These are phyloP conservation scores for Phaethornis superciliosus DNA, from an alignment of 2,113 vertebrate species.

Conservation along the genomic window DNA sequence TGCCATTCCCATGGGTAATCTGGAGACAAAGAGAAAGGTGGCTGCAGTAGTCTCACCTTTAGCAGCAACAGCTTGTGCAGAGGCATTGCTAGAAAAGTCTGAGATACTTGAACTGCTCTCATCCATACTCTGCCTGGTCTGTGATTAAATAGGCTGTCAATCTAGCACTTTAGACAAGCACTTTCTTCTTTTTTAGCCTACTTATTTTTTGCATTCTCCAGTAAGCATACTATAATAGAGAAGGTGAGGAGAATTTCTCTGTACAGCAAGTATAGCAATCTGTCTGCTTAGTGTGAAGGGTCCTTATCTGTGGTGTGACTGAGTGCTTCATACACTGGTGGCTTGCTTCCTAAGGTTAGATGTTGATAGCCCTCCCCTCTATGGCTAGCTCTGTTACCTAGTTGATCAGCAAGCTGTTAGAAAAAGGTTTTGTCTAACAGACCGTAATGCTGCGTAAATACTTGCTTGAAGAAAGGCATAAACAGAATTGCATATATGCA, in stretches of 20 bases:
- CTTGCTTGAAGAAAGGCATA: neutral
- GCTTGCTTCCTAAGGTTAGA: conserved; percentile 1
- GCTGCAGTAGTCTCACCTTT: neutral
- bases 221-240: conserved; percentile 39
- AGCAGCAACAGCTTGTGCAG: neutral
- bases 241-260: conserved; percentile 38
- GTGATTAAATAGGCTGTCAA: conserved; percentile 60
- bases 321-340: neutral
- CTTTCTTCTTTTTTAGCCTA: conserved; percentile 38
- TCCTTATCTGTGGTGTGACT: neutral
- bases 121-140: conserved; percentile 3
- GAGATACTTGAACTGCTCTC: conserved; percentile 18
- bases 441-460: neutral
- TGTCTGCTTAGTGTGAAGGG: conserved; percentile 32
- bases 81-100: neutral
- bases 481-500: neutral
- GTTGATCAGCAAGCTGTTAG: neutral
- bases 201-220: conserved; percentile 63
- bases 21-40: neutral
- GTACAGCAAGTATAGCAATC: neutral
- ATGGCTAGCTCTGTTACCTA: neutral
- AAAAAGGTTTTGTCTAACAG: neutral
- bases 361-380: neutral
- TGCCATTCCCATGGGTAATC: neutral
- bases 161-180: conserved; percentile 46